These are phyloP conservation scores for Pardalotus punctatus DNA, from an alignment of 2,113 vertebrate species.

Conservation along the genomic window DNA sequence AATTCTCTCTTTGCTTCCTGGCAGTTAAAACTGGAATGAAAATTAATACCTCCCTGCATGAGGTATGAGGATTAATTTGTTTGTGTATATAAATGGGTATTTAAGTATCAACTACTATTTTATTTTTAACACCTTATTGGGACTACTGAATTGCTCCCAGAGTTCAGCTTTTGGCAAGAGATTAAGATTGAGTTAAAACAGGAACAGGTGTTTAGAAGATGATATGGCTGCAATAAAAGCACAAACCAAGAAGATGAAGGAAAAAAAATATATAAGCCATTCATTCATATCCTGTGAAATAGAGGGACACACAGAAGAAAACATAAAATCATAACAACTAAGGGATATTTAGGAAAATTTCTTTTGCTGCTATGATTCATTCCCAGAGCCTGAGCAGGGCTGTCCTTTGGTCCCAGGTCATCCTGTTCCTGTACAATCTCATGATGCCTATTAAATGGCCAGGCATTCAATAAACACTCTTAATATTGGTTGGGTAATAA, in stretches of 20 bases:
- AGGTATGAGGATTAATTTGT: conserved; percentile 45
- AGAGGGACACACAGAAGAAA: neutral
- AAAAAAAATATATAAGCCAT: neutral
- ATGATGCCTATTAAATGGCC: neutral
- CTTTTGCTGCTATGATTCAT: neutral
- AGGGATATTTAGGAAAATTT: neutral
- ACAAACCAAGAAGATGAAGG: neutral
- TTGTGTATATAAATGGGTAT: conserved; percentile 47
- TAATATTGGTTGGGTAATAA: neutral
- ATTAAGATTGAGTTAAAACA: conserved; percentile 15
- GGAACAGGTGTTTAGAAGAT: conserved; percentile 36
- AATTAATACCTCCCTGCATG: conserved; percentile 50
- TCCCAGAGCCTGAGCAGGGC: neutral
- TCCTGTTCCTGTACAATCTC: neutral
- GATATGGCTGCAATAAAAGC: conserved; percentile 5
- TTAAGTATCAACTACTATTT: conserved; percentile 41
- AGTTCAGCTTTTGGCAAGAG: conserved; percentile 39
- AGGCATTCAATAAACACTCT: neutral
- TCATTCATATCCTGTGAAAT: neutral
- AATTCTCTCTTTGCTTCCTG: conserved; percentile 46
- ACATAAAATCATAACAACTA: neutral
- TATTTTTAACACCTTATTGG: conserved; percentile 46
- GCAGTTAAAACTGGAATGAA: conserved; percentile 44
- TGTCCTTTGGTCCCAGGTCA: neutral
- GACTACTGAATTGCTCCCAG: neutral